These are phyloP conservation scores for Sarcophaga peregrina DNA, from an alignment of 1,140 invertebrate species.

Conservation along the genomic window DNA sequence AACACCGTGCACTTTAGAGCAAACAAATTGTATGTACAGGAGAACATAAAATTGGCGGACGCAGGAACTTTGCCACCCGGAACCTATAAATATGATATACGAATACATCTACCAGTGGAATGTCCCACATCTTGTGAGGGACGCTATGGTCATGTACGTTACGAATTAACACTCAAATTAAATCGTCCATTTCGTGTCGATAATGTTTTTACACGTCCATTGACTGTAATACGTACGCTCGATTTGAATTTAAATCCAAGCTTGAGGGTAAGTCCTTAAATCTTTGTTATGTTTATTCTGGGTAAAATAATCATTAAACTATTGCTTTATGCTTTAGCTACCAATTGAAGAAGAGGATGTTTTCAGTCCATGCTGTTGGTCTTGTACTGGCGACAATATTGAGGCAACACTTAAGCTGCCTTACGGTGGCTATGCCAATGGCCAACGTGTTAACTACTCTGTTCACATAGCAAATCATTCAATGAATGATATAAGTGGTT, in stretches of 20 bases:
- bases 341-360: slow-evolving; percentile 52
- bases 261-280: slow-evolving; percentile 49
- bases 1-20: slow-evolving; percentile 53
- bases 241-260: slow-evolving; percentile 75
- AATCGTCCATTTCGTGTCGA: slow-evolving; percentile 82
- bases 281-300: not conserved
- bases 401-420: slow-evolving; percentile 53
- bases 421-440: slow-evolving; percentile 59
- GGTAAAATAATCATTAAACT: not conserved
- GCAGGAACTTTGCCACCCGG: slow-evolving; percentile 52
- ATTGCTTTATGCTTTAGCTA: not conserved
- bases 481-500: slow-evolving; percentile 49
- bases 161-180: slow-evolving; percentile 74
- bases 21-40: slow-evolving; percentile 51
- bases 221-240: slow-evolving; percentile 78
- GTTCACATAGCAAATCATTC: slow-evolving; percentile 57
- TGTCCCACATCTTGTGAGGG: slow-evolving; percentile 79
- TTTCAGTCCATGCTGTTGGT: slow-evolving; percentile 57
- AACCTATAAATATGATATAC: slow-evolving; percentile 55
- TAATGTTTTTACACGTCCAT: slow-evolving; percentile 75
- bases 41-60: slow-evolving; percentile 47
- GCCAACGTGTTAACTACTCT: slow-evolving; percentile 53
- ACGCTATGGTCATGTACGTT: slow-evolving; percentile 75
- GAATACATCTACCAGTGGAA: slow-evolving; percentile 68
- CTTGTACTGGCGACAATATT: slow-evolving; percentile 54